A percentile compares a stretch with the other conserved stretches of the same genome.
These are phyloP conservation scores for Syngnathus scovelli DNA, from an alignment of 2,113 vertebrate species.

Conservation along the genomic window DNA sequence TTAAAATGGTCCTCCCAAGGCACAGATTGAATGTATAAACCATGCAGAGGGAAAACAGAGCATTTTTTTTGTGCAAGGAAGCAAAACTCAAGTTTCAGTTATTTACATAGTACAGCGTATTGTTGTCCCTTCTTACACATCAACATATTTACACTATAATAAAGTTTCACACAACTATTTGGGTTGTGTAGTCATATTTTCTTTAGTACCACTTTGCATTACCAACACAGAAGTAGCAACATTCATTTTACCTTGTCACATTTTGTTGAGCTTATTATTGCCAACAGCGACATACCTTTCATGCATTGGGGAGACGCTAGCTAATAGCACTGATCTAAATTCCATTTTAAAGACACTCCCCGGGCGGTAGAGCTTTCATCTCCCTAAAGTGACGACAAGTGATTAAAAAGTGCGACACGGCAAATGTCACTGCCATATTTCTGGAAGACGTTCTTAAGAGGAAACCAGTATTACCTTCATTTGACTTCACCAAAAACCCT, in stretches of 20 bases:
- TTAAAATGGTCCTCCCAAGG: conserved; percentile 68
- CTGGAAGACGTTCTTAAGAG: conserved; percentile 49
- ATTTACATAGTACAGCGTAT: conserved; percentile 61
- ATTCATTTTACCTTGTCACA: conserved; percentile 47
- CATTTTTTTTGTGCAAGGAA: conserved; percentile 73
- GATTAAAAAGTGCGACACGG: conserved; percentile 34
- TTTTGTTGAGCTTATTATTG: conserved; percentile 36
- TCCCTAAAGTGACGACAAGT: conserved; percentile 25
- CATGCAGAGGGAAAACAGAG: conserved; percentile 70
- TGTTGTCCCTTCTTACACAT: conserved; percentile 28
- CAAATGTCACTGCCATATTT: conserved; percentile 22
- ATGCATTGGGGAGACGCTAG: conserved; percentile 18
- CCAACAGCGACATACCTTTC: conserved; percentile 17
- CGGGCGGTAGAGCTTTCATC: conserved; percentile 30
- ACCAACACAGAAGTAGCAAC: conserved; percentile 26
- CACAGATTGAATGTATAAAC: conserved; percentile 71
- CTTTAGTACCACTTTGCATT: conserved; percentile 9
- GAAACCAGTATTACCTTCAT: conserved; percentile 16
- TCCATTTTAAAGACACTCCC: conserved; percentile 46
- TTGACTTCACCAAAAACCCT: conserved; percentile 44
- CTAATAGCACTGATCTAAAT: conserved; percentile 31
- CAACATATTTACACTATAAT: conserved; percentile 60
- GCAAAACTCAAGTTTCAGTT: conserved; percentile 67
- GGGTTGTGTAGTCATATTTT: conserved; percentile 25
- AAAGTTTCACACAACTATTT: conserved; percentile 24